Evolutionary conservation across 2,797 vertebrate genomes (phyloP).

Genomic region (Peromyscus aztecus): DNA sequence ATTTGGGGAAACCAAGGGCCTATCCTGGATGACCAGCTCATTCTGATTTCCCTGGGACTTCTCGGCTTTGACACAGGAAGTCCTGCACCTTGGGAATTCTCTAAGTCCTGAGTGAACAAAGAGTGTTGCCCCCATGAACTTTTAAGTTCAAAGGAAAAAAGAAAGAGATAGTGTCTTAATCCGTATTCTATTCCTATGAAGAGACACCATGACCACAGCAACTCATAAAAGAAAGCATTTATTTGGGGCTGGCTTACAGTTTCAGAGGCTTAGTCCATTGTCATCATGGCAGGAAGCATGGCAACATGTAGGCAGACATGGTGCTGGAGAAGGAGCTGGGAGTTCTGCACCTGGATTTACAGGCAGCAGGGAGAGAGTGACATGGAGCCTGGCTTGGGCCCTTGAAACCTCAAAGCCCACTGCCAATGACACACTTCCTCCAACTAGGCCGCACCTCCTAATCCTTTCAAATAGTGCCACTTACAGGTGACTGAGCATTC

Average conservation of each 20-base stretch:
- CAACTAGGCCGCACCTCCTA: not conserved
- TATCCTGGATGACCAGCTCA: not conserved
- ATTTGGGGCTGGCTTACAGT: not conserved
- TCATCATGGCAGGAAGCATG: not conserved
- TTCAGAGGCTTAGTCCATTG: not conserved
- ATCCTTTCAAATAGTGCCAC: too few species aligned
- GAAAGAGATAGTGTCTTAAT: not conserved
- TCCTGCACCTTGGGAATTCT: not conserved
- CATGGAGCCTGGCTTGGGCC: not conserved
- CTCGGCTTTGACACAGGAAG: not conserved
- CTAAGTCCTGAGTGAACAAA: not conserved
- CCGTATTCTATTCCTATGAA: not conserved
- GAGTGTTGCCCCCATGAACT: not conserved
- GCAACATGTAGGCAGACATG: too few species aligned
- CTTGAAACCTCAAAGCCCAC: not conserved
- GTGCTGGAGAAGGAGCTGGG: not conserved
- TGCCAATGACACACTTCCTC: not conserved
- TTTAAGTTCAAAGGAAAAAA: not conserved
- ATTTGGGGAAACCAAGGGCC: not conserved
- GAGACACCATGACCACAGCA: not conserved
- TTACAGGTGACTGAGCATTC: not conserved
- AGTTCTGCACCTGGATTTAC: not conserved
- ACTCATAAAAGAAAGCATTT: not conserved
- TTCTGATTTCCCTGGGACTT: not conserved
- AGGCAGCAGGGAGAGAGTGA: not conserved